Conservation (phyloP, 2,797 vertebrate species). For the Pantherophis vulpinus region DNA sequence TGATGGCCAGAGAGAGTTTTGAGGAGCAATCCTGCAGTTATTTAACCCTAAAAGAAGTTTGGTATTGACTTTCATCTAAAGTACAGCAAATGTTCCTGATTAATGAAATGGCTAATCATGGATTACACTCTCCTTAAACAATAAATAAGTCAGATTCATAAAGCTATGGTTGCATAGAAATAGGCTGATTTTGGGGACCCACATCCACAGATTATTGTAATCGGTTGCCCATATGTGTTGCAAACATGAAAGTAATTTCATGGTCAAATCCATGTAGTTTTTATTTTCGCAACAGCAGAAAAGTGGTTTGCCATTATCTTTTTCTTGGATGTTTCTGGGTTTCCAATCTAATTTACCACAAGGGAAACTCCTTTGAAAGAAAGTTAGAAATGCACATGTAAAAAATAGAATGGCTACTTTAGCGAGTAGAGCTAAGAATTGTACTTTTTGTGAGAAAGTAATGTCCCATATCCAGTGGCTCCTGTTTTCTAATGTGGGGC, state of each 20-base stretch:
- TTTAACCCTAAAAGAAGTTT: neutral
- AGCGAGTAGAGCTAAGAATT: neutral
- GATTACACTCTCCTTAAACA: neutral
- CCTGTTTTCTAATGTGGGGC: neutral
- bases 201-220: neutral
- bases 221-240: neutral
- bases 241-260: neutral
- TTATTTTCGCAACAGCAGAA: neutral
- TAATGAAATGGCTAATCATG: neutral
- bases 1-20: conserved; percentile 38
- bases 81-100: neutral
- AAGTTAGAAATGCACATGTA: neutral
- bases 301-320: neutral
- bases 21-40: neutral
- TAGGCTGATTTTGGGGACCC: neutral
- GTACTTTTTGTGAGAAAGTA: neutral
- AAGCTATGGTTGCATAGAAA: neutral
- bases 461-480: neutral
- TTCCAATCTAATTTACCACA: neutral
- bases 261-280: neutral
- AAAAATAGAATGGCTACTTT: neutral
- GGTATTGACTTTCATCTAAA: neutral
- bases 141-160: neutral
- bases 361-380: neutral
- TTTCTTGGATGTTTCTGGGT: neutral